Evolutionary conservation across 2,888 invertebrate species (phyloP).

Genomic region (Cecidostiba fungosa): DNA sequence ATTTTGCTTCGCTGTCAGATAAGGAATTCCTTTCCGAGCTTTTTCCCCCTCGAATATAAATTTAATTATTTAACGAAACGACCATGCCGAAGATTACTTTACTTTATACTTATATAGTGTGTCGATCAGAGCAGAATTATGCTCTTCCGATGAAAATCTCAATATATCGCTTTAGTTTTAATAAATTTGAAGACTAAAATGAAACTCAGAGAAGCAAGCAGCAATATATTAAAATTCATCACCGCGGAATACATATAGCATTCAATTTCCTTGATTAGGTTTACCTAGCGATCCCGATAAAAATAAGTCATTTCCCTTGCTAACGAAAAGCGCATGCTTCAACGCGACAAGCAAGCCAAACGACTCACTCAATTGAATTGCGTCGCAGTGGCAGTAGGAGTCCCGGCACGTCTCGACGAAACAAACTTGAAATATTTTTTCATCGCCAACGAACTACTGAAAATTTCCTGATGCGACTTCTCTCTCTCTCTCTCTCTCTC

Average conservation of each 20-base stretch:
- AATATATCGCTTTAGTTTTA: neutral
- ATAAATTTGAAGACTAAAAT: neutral
- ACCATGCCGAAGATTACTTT: neutral
- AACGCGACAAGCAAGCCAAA: conserved; percentile 14
- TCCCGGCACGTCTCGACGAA: neutral
- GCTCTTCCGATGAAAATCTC: too few relatives aligned
- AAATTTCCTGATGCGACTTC: conserved; percentile 13
- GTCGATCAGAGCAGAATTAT: neutral
- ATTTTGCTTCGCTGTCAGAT: neutral
- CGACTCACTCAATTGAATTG: neutral
- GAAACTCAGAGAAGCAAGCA: neutral
- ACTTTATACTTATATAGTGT: neutral
- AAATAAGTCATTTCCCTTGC: neutral
- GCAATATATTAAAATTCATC: neutral
- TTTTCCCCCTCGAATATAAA: neutral
- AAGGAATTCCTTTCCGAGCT: neutral
- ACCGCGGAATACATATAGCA: neutral
- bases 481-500: neutral
- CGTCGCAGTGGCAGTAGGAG: neutral
- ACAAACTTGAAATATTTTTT: conserved; percentile 16
- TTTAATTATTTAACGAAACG: conserved; percentile 11
- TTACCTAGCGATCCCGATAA: neutral
- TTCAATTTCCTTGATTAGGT: neutral
- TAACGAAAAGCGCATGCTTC: neutral
- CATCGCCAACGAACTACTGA: neutral